Evolutionary conservation across 2,113 vertebrate species (phyloP).

Genomic region (Meleagris gallopavo): DNA sequence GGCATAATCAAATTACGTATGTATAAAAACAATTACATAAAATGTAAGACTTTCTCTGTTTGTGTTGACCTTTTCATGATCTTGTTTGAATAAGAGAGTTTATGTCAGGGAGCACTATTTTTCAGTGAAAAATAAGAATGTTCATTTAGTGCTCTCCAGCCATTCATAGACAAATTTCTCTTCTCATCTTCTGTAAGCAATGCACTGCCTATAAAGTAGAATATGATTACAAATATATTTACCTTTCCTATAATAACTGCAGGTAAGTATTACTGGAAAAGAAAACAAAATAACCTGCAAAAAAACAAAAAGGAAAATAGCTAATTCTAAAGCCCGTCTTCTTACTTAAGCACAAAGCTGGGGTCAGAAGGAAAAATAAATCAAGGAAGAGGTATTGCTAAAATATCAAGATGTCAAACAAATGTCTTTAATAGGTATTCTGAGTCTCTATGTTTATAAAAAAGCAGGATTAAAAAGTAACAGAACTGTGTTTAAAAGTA

Average conservation of each 20-base stretch:
- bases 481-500: background rate
- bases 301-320: background rate
- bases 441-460: background rate
- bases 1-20: background rate
- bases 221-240: background rate
- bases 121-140: background rate
- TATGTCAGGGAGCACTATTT: background rate
- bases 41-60: background rate
- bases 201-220: background rate
- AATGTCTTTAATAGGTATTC: background rate
- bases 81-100: background rate
- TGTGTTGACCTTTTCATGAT: background rate
- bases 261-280: background rate
- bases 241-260: background rate
- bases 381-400: background rate
- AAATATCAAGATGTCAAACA: conserved; percentile 39
- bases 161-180: background rate
- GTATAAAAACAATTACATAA: background rate
- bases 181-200: background rate
- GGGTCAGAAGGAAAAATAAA: background rate
- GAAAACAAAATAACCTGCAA: no score
- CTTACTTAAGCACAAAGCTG: background rate
- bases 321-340: background rate
- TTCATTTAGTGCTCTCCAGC: background rate
- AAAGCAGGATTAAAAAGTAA: background rate